Conservation (phyloP, 2,113 vertebrate species). For the Orientallactaga bullata region DNA sequence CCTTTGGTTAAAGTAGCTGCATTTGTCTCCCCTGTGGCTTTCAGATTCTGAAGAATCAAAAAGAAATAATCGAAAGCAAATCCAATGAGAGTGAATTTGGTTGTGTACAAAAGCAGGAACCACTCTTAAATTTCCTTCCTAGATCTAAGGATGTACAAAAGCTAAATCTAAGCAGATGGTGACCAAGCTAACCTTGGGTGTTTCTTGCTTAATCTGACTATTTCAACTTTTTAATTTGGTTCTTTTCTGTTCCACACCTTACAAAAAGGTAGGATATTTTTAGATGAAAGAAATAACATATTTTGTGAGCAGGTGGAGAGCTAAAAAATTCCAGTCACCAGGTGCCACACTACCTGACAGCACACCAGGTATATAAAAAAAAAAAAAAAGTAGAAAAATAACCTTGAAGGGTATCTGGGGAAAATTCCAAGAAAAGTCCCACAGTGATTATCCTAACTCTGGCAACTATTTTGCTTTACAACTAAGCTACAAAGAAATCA, state of each 20-base stretch:
- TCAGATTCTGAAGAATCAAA: constrained; percentile 28
- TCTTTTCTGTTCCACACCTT: constrained; percentile 62
- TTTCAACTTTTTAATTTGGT: constrained; percentile 78
- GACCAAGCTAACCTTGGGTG: constrained; percentile 31
- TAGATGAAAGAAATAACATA: constrained; percentile 80
- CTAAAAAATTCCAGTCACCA: constrained; percentile 79
- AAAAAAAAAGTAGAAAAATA: constrained; percentile 72
- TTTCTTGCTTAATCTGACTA: constrained; percentile 76
- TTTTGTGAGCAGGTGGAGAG: constrained; percentile 80
- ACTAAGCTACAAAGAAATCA: constrained; percentile 47
- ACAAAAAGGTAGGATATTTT: constrained; percentile 69
- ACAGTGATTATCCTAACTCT: constrained; percentile 28
- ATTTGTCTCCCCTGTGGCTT: neutral
- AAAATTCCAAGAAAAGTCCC: constrained; percentile 72
- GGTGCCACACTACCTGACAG: constrained; percentile 77
- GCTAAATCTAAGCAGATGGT: constrained; percentile 5
- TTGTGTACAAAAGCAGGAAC: neutral
- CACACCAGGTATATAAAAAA: constrained; percentile 73
- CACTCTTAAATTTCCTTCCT: neutral
- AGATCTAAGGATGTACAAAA: neutral
- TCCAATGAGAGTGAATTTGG: neutral
- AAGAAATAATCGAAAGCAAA: constrained; percentile 38
- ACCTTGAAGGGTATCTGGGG: constrained; percentile 66
- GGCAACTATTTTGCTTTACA: constrained; percentile 61
- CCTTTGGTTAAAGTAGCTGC: neutral